phyloP scores from a whole-genome alignment of 2,888 invertebrate species.

The Drosophila quasianomalipes region DNA sequence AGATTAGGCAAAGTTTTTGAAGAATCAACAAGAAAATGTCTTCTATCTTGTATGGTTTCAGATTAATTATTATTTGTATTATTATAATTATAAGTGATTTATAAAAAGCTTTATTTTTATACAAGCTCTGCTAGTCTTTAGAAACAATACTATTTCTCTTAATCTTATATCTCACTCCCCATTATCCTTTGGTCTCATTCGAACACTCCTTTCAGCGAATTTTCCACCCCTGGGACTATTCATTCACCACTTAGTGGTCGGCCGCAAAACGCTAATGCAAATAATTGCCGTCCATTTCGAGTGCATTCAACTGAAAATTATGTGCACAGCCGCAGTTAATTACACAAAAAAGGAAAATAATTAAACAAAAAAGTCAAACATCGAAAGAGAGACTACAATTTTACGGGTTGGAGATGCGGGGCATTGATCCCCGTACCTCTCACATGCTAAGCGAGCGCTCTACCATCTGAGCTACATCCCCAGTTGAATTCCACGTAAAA shows the following conservation, averaged over 20 bases:
- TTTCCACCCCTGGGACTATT: conserved; percentile 13
- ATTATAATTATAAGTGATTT: neutral
- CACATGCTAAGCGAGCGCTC: conserved; percentile 86
- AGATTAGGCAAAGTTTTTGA: neutral
- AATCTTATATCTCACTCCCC: neutral
- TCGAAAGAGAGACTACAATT: neutral
- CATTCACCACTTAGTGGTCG: conserved; percentile 14
- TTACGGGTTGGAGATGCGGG: conserved; percentile 84
- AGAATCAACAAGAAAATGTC: neutral
- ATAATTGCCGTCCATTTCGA: conserved; percentile 65
- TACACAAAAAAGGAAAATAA: conserved; percentile 36
- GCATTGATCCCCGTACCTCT: conserved; percentile 86
- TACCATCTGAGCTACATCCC: conserved; percentile 86
- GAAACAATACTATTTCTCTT: neutral
- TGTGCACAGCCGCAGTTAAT: conserved; percentile 45
- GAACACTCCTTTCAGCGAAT: neutral
- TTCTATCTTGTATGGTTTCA: neutral
- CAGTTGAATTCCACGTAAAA: conserved; percentile 4
- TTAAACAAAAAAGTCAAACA: conserved; percentile 22
- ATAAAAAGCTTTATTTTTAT: neutral
- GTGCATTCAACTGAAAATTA: conserved; percentile 52
- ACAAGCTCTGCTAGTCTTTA: neutral
- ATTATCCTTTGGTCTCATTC: neutral
- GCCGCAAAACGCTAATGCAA: conserved; percentile 62
- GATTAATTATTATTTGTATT: neutral